Evolutionary conservation across 1,140 invertebrate genomes (phyloP), one percentile per base, ranked within the genome.

Genomic region (Drosophila sp.): DNA sequence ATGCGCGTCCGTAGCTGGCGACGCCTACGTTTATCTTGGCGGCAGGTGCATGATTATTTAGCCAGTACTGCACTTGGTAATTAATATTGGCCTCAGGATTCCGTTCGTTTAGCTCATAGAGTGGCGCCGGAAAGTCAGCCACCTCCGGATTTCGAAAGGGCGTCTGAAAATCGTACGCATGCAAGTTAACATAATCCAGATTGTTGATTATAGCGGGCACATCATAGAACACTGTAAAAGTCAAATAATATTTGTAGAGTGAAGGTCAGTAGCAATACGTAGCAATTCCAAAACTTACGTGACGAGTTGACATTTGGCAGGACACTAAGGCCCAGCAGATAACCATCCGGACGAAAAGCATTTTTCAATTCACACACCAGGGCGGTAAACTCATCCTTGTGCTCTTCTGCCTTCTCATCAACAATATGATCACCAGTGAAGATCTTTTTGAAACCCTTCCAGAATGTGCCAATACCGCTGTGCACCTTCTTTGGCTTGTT

Each of bases 11-110:
- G 77, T 95, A 97, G 0, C 96, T 95, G 0, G 97, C 94, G 41
- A 99, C 94, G 5, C 95, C 97, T 0, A 98, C 86, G 8, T 98
- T 94, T 0, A 99, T 92, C 92, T 98, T 98, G 25, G 92, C 93
- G 3, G 94, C 94, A 16, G 95, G 94, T 1, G 94, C 94, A 54
- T 95, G 95, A 64, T 94, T 92, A 46, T 94, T 93, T 7, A 95
- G 72, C 94, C 95, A 95, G 89, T 93, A 94, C 43, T 91, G 93
- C 0, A 95, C 93, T 78, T 93, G 92, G 29, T 92, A 92, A 54
- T 97, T 95, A 25, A 94, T 92, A 80, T 96, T 97, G 29, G 94
- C 92, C 43, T 95, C 93, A 1, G 93, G 93, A 74, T 95, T 94
- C 29, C 96, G 93, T 64, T 95, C 95, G 62, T 95, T 95, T 2